Evolutionary conservation across 1,140 invertebrate species (phyloP).

Genomic region (Procambarus virginalis): DNA sequence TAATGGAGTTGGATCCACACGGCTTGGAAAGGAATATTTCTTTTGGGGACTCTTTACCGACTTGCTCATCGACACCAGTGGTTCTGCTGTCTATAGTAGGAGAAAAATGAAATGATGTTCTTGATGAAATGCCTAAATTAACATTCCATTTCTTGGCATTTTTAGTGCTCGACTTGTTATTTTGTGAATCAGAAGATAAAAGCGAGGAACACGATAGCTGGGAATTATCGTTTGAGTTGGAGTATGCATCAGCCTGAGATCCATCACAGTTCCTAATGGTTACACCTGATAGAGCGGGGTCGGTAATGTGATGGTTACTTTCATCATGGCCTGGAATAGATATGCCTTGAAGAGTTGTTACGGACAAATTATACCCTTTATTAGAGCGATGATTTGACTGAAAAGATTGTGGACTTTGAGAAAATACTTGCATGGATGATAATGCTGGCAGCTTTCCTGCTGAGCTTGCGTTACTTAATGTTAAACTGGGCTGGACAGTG

Average conservation of each 20-base stretch:
- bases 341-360: conserved; percentile 17
- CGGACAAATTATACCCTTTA: conserved; percentile 7
- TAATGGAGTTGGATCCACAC: too few species aligned
- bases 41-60: too few species aligned
- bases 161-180: background rate
- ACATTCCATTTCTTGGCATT: background rate
- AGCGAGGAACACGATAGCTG: background rate
- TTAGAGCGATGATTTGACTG: background rate
- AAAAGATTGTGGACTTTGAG: background rate
- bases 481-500: background rate
- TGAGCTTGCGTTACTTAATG: background rate
- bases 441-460: background rate
- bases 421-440: background rate
- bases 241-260: background rate
- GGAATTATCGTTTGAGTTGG: background rate
- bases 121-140: too few species aligned
- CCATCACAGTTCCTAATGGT: background rate
- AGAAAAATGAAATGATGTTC: too few species aligned
- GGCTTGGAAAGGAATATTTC: too few species aligned
- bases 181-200: background rate
- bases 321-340: conserved; percentile 37
- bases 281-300: background rate
- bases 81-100: too few species aligned
- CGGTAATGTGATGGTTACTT: background rate
- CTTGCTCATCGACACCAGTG: too few species aligned